Conservation (phyloP, 1,140 invertebrate genomes). For the Musca domestica region DNA sequence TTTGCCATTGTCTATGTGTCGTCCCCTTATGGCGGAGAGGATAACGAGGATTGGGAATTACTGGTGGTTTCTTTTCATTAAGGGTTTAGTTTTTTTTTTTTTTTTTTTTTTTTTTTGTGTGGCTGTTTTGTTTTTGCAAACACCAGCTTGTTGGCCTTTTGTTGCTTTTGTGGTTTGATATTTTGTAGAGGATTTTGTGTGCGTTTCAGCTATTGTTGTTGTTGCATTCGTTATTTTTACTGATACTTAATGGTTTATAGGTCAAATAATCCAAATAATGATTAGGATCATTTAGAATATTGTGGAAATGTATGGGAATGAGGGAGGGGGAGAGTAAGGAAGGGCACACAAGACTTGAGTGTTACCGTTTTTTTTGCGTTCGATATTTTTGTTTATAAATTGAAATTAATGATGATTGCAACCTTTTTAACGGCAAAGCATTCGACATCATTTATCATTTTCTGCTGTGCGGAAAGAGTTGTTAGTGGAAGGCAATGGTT, state of each 20-base stretch:
- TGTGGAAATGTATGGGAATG: too few species aligned
- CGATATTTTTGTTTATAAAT: constrained; percentile 3
- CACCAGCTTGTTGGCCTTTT: too few species aligned
- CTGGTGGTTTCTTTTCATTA: too few species aligned
- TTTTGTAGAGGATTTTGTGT: not conserved
- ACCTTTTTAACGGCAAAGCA: not conserved
- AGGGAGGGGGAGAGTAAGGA: too few species aligned
- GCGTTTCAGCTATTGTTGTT: not conserved
- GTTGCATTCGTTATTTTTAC: not conserved
- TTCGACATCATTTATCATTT: constrained; percentile 4
- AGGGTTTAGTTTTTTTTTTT: too few species aligned
- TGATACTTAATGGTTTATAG: constrained; percentile 14
- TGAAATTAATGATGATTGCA: constrained; percentile 15
- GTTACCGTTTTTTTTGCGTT: not conserved
- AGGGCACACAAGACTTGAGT: not conserved
- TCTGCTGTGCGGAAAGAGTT: not conserved
- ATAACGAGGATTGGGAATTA: too few species aligned
- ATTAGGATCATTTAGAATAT: constrained; percentile 4
- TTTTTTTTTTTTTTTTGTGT: too few species aligned
- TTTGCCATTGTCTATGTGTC: too few species aligned
- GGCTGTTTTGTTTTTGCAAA: too few species aligned
- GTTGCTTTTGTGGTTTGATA: too few species aligned
- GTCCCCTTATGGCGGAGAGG: too few species aligned
- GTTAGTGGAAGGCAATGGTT: not conserved
- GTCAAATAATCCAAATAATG: constrained; percentile 11